A percentile compares a stretch with the other conserved stretches of the same genome.
Evolutionary conservation across 2,797 vertebrate genomes (phyloP).

Genomic region (Halcyon chelicuti): DNA sequence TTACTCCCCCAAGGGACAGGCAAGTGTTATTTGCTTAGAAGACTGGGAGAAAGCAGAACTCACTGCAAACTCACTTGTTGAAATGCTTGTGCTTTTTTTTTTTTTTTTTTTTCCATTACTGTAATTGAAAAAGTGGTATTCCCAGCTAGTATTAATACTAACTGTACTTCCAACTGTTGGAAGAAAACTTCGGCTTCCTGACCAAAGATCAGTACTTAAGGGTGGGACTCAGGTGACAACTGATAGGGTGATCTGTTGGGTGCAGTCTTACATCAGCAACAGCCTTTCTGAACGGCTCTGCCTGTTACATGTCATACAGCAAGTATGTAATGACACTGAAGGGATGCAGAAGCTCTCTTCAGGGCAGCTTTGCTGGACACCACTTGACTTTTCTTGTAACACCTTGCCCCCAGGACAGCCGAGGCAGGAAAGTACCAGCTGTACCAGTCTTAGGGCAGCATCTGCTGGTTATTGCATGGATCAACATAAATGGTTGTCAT

Average conservation of each 20-base stretch:
- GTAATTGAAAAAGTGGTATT: background rate
- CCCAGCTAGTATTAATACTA: background rate
- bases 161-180: background rate
- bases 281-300: background rate
- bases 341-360: background rate
- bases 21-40: background rate
- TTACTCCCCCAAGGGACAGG: background rate
- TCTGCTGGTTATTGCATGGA: conserved; percentile 83
- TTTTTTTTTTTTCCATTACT: background rate
- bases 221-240: background rate
- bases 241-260: background rate
- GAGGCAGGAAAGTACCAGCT: conserved; percentile 60
- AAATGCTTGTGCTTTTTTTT: background rate
- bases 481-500: conserved; percentile 76
- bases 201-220: background rate
- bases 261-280: background rate
- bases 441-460: conserved; percentile 81
- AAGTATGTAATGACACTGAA: background rate
- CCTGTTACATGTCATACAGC: background rate
- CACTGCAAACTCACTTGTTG: background rate
- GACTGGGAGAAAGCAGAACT: background rate
- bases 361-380: background rate
- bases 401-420: conserved; percentile 69
- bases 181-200: conserved; percentile 5
- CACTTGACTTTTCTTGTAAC: conserved; percentile 32